Percentiles rank a stretch among this genome's conserved stretches.
Conservation (phyloP, 1,140 invertebrate species). For the Platyura marginata region DNA sequence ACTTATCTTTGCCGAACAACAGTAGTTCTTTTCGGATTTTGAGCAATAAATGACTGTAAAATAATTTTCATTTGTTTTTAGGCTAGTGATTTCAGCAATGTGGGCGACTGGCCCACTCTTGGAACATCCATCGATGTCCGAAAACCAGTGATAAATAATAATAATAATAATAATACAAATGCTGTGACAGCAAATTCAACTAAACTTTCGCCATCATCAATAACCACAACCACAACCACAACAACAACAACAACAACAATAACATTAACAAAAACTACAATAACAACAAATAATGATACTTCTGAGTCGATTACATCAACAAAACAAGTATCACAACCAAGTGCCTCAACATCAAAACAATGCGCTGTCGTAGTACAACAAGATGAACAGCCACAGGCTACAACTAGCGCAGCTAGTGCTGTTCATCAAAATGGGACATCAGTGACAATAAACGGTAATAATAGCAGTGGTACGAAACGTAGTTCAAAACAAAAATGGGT, state of each 20-base stretch:
- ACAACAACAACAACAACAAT: conserved; percentile 4
- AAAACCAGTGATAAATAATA: background rate
- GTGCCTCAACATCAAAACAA: too few relatives aligned
- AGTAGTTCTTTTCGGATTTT: too few relatives aligned
- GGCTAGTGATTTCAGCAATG: conserved; percentile 52
- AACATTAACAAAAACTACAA: conserved; percentile 2
- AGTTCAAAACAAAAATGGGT: conserved; percentile 50
- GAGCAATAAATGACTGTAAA: too few relatives aligned
- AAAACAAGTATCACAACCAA: too few relatives aligned
- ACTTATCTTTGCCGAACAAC: too few relatives aligned
- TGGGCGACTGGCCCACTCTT: conserved; percentile 61
- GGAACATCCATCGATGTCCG: conserved; percentile 13
- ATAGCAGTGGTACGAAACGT: conserved; percentile 8
- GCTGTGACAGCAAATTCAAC: background rate
- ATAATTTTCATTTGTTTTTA: conserved; percentile 30
- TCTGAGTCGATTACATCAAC: too few relatives aligned
- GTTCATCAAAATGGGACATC: background rate
- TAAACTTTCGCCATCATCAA: background rate
- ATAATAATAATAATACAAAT: background rate
- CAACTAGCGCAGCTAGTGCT: background rate
- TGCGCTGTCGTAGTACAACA: too few relatives aligned
- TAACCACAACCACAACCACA: conserved; percentile 5
- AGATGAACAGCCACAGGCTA: background rate
- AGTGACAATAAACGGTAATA: conserved; percentile 7
- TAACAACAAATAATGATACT: too few relatives aligned